These are phyloP conservation scores for Paratrypauchen microcephalus DNA, from an alignment of 2,797 vertebrate species.

Conservation along the genomic window DNA sequence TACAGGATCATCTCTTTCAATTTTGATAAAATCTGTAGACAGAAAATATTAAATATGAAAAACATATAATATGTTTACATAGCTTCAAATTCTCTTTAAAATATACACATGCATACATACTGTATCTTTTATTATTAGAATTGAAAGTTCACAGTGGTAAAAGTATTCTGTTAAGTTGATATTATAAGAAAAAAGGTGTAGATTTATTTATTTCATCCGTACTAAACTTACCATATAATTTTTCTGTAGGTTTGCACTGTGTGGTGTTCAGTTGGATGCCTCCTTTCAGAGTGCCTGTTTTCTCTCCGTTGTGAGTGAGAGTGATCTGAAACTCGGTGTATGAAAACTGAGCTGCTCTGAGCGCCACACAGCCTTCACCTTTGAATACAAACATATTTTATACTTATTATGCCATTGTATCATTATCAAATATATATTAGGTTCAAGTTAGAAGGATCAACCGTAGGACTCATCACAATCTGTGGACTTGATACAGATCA, in stretches of 20 bases:
- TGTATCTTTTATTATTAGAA: no score
- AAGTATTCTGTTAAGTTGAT: not conserved
- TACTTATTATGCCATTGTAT: not conserved
- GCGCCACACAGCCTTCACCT: conserved; percentile 94
- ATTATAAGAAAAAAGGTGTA: no score
- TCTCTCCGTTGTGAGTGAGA: conserved; percentile 93
- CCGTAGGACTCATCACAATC: conserved; percentile 96
- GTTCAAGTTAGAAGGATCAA: conserved; percentile 48
- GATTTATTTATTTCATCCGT: no score
- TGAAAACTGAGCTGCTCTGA: conserved; percentile 84
- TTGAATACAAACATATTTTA: conserved; percentile 4
- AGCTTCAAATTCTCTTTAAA: no score
- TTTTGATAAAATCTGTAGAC: conserved; percentile 92
- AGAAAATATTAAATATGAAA: not conserved
- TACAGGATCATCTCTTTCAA: conserved; percentile 86
- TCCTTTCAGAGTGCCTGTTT: conserved; percentile 85
- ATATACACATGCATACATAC: no score
- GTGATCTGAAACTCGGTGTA: conserved; percentile 85
- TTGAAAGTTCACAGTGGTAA: not conserved
- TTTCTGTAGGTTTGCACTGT: conserved; percentile 90
- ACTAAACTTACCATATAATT: conserved; percentile 87
- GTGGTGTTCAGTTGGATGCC: conserved; percentile 89
- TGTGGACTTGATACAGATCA: conserved; percentile 93
- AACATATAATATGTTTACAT: not conserved
- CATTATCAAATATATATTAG: not conserved